Percentiles rank a stretch among this genome's conserved stretches.
Evolutionary conservation across 2,797 vertebrate genomes (phyloP).

Genomic region (Masticophis lateralis): DNA sequence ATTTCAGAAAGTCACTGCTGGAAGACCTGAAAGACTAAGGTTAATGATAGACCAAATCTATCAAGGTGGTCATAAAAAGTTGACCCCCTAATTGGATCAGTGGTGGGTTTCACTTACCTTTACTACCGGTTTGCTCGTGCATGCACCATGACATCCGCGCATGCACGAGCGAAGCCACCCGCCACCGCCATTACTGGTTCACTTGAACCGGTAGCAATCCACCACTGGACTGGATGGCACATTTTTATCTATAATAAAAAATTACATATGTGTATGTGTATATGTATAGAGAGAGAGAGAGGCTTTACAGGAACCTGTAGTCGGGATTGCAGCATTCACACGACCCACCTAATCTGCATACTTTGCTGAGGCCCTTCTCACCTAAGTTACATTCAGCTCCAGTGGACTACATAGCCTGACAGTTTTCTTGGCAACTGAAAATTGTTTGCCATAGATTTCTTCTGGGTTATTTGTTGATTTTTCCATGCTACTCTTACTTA

Average conservation of each 20-base stretch:
- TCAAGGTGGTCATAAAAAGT: background rate
- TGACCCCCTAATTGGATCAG: too few species aligned
- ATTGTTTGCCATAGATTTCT: background rate
- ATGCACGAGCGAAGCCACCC: accelerated
- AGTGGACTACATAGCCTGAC: background rate
- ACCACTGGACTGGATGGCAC: background rate
- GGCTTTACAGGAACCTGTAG: background rate
- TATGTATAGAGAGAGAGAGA: background rate
- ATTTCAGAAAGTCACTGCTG: background rate
- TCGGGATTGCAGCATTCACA: background rate
- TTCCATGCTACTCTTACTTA: background rate
- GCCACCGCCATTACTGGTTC: too few species aligned
- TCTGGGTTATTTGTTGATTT: background rate
- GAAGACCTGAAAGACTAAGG: background rate
- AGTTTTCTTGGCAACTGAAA: background rate
- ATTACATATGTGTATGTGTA: background rate
- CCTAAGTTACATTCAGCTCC: background rate
- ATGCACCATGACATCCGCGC: too few species aligned
- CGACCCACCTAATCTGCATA: background rate
- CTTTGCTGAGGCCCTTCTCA: background rate
- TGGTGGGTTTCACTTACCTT: too few species aligned
- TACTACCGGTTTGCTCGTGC: too few species aligned
- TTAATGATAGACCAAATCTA: background rate
- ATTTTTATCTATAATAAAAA: background rate
- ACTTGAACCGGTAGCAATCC: too few species aligned